These are phyloP conservation scores for Cherax quadricarinatus DNA, from an alignment of 1,140 invertebrate genomes.

Conservation along the genomic window DNA sequence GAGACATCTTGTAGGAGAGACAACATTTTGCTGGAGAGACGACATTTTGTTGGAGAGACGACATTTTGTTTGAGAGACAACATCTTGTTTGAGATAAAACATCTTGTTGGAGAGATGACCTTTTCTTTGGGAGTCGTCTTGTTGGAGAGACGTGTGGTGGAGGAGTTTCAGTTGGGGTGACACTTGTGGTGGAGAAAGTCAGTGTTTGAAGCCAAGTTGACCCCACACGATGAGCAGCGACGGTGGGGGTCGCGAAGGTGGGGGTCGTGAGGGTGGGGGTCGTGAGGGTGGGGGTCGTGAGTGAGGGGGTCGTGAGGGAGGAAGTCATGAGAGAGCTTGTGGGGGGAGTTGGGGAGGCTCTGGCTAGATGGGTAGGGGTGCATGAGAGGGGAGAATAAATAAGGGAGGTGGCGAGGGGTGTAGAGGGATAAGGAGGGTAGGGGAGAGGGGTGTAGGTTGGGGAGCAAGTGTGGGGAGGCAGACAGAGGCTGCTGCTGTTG, in stretches of 20 bases:
- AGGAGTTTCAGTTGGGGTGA: not conserved
- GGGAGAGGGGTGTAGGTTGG: not conserved
- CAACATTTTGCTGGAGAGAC: too few relatives aligned
- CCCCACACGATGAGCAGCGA: not conserved
- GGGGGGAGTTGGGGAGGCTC: not conserved
- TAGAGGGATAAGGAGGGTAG: not conserved
- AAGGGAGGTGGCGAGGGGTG: not conserved
- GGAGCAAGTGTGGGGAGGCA: not conserved
- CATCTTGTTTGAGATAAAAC: too few relatives aligned
- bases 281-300: not conserved
- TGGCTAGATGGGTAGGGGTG: not conserved
- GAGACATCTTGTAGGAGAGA: too few relatives aligned
- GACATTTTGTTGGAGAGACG: too few relatives aligned
- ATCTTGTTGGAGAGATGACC: too few relatives aligned
- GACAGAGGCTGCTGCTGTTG: not conserved
- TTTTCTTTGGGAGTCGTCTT: too few relatives aligned
- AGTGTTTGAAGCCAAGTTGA: not conserved
- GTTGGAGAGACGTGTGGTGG: not conserved
- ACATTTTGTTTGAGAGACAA: too few relatives aligned
- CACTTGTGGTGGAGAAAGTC: slow-evolving; percentile 1
- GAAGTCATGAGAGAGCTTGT: not conserved
- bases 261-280: too few relatives aligned
- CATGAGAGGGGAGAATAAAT: not conserved
- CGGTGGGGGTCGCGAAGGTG: too few relatives aligned
- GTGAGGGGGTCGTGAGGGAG: too few relatives aligned